phyloP scores from a whole-genome alignment of 1,140 invertebrate species.

The Drosophila nasuta region DNA sequence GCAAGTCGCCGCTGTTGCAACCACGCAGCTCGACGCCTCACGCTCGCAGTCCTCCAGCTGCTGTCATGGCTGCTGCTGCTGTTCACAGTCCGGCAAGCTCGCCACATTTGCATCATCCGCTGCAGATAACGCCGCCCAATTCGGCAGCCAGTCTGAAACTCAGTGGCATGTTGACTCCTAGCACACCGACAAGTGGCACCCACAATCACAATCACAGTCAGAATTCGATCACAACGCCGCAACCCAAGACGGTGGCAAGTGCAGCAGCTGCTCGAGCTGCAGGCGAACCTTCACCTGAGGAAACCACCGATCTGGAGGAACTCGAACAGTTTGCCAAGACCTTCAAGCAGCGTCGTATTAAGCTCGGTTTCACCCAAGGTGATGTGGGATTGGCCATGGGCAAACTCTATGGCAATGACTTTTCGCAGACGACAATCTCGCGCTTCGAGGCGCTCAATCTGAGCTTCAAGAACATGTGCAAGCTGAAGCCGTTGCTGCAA shows the following conservation, averaged over 20 bases:
- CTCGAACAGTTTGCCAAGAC: conserved; percentile 98
- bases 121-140: conserved; percentile 85
- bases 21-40: conserved; percentile 85
- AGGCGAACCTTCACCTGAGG: conserved; percentile 93
- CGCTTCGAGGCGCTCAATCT: conserved; percentile 99
- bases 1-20: conserved; percentile 78
- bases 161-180: conserved; percentile 86
- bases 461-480: conserved; percentile 99
- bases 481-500: conserved; percentile 97
- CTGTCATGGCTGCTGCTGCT: conserved; percentile 60
- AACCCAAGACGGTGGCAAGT: conserved; percentile 85
- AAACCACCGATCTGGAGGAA: conserved; percentile 97
- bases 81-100: conserved; percentile 73
- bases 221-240: conserved; percentile 71
- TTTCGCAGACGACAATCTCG: conserved; percentile 99
- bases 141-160: conserved; percentile 72
- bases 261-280: conserved; percentile 85
- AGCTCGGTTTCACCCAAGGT: conserved; percentile 98
- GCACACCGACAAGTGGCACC: conserved; percentile 86
- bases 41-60: conserved; percentile 83
- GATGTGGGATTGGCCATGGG: conserved; percentile 99
- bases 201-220: conserved; percentile 21
- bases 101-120: conserved; percentile 53
- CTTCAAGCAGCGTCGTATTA: conserved; percentile 97
- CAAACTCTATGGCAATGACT: conserved; percentile 99